phyloP scores from a whole-genome alignment of 2,888 invertebrate genomes.

The Xylophagus ater region DNA sequence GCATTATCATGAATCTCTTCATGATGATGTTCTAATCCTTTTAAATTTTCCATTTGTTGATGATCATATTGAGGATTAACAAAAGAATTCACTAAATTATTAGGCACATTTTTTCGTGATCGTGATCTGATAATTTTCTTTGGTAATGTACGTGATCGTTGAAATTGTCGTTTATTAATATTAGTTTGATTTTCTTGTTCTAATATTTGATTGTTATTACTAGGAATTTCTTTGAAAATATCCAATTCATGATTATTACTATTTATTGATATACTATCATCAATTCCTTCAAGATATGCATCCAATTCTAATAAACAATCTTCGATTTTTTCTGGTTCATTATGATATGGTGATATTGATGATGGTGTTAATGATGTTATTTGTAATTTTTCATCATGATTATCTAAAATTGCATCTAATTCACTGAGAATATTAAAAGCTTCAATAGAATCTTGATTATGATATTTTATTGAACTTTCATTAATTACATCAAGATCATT shows the following conservation, averaged over 20 bases:
- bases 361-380: not conserved
- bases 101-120: not conserved
- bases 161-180: conserved; percentile 1
- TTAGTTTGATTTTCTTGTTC: not conserved
- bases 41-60: too few species aligned
- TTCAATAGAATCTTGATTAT: conserved; percentile 24
- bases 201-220: too few species aligned
- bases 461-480: too few species aligned
- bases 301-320: conserved; percentile 44
- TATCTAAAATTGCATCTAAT: conserved; percentile 30
- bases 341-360: conserved; percentile 13
- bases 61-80: not conserved
- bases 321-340: conserved; percentile 32
- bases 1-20: conserved; percentile 1
- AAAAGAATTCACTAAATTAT: not conserved
- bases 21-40: too few species aligned
- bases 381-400: conserved; percentile 6
- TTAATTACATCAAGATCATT: not conserved
- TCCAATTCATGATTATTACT: not conserved
- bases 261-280: conserved; percentile 20
- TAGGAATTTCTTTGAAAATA: too few species aligned
- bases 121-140: conserved; percentile 6
- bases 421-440: conserved; percentile 30
- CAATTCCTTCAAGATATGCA: conserved; percentile 42
- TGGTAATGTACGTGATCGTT: conserved; percentile 12